Evolutionary conservation across 2,113 vertebrate species (phyloP).

Genomic region (Marmota monax): DNA sequence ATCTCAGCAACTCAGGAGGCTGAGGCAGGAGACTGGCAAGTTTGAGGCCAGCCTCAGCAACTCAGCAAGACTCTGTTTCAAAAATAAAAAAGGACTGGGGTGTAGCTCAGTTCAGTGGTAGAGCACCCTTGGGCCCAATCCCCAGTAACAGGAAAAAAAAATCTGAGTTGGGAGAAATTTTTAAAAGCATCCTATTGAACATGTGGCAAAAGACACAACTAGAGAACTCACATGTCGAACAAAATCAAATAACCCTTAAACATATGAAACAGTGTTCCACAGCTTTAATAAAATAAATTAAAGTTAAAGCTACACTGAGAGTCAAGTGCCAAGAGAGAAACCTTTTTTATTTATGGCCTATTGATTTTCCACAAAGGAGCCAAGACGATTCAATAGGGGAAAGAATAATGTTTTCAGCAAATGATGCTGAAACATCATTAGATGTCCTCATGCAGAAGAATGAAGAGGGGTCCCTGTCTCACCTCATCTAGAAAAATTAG

Average conservation of each 20-base stretch:
- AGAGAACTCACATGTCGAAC: background rate
- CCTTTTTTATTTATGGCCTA: background rate
- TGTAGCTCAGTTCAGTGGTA: no score
- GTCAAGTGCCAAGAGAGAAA: background rate
- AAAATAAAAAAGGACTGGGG: no score
- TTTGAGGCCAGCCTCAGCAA: no score
- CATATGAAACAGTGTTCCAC: background rate
- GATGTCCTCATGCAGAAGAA: background rate
- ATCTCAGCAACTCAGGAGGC: no score
- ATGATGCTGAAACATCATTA: background rate
- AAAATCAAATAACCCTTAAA: background rate
- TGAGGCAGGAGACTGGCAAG: no score
- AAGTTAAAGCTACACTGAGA: background rate
- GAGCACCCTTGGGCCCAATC: no score
- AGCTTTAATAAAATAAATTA: background rate
- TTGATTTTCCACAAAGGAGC: background rate
- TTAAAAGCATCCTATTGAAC: background rate
- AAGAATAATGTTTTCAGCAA: background rate
- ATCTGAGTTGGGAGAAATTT: no score
- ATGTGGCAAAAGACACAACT: background rate
- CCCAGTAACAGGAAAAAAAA: background rate
- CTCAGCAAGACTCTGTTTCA: no score
- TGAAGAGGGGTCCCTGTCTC: background rate
- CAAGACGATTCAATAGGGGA: background rate
- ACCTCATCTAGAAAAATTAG: background rate